Evolutionary conservation across 2,888 invertebrate species (phyloP), one percentile per base, ranked within the genome.

Genomic region (Rhogogaster chlorosoma): DNA sequence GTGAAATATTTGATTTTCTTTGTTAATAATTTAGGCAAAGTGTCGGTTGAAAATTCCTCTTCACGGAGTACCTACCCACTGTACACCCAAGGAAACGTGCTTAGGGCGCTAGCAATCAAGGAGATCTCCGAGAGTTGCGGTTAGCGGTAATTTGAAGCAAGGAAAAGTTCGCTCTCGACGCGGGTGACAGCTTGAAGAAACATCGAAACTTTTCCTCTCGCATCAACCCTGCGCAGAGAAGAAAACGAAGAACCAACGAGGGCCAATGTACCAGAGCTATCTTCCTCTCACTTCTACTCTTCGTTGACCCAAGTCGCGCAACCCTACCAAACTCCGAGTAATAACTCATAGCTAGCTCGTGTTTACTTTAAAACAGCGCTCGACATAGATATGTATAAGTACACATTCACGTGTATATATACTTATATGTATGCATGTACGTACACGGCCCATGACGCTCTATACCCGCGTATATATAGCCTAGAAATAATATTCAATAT

Each of bases 401-500:
- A 53, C 29, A n/a, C 29, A 75, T 45, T n/a, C 26, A 75, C 61
- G 80, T 45, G 6, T 32, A 29, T 2, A 53, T 49, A 12, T 18
- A 77, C 26, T 12, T 38, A 22, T 29, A 18, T 45, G 22, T 29
- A 67, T 73, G 26, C 18, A 15, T 26, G n/a, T n/a, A 73, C 73
- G 77, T 61, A 22, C 32, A 57, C 32, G n/a, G 12, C 18, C 18
- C 45, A 49, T 42, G 45, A 42, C 18, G n/a, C 57, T 38, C 42
- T 12, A 61, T 38, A 57, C 38, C 22, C 64, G 64, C 38, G 67
- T 83, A 29, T n/a, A 42, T 86, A 84, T 86, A 87, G 86, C 87
- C 86, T 84, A 87, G 87, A 86, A 88, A 90, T 89, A 89, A 90
- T 89, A 89, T 89, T 89, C 88, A 89, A 90, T 90, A 89, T 89